These are phyloP conservation scores for Rhipidura dahli DNA, from an alignment of 2,113 vertebrate genomes.

Conservation along the genomic window DNA sequence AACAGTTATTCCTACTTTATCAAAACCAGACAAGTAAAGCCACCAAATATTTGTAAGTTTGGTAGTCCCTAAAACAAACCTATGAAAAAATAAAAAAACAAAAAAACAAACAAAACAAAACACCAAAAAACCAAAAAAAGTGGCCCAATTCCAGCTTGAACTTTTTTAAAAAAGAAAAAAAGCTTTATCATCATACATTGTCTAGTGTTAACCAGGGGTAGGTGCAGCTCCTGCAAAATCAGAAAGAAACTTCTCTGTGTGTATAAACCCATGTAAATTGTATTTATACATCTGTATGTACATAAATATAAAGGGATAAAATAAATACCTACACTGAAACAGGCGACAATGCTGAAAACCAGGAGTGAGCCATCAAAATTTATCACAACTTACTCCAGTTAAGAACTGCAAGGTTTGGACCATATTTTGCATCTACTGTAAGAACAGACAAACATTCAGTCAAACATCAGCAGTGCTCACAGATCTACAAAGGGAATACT, in stretches of 20 bases:
- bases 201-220: not conserved
- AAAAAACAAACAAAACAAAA: not conserved
- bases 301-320: not conserved
- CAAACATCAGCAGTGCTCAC: not conserved
- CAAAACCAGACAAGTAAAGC: not conserved
- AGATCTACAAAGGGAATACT: not conserved
- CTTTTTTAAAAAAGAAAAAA: not conserved
- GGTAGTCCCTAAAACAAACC: not conserved
- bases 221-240: not conserved
- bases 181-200: not conserved
- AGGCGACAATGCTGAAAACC: not conserved
- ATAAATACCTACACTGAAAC: not conserved
- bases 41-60: not conserved
- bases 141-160: not conserved
- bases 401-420: not conserved
- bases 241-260: not conserved
- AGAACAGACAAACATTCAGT: not conserved
- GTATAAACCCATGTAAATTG: accelerated
- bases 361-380: not conserved
- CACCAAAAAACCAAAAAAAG: too few relatives aligned
- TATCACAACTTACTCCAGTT: not conserved
- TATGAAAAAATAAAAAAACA: not conserved
- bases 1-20: not conserved
- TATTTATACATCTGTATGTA: not conserved
- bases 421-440: not conserved